phyloP scores from a whole-genome alignment of 1,140 invertebrate species.

The Triops cancriformis region DNA sequence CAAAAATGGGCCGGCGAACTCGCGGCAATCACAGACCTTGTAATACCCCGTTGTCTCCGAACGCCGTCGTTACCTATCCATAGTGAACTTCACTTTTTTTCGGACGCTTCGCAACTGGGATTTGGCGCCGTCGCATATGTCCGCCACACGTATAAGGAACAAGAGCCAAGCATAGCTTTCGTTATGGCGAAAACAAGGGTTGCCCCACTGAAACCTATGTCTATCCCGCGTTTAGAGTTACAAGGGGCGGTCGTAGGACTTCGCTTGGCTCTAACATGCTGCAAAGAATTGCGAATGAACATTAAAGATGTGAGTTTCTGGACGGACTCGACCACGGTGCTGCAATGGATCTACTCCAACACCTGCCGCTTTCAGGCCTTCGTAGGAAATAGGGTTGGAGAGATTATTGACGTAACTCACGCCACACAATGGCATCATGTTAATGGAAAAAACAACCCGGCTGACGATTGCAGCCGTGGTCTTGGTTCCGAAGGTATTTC shows the following conservation, averaged over 20 bases:
- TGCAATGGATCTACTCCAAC: slow-evolving; percentile 17
- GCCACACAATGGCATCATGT: slow-evolving; percentile 20
- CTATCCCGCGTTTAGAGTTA: slow-evolving; percentile 40
- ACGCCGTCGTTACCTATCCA: background rate
- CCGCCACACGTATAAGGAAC: background rate
- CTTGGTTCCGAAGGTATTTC: background rate
- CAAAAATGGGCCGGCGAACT: background rate
- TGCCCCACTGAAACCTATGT: slow-evolving; percentile 35
- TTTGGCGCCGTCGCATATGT: background rate
- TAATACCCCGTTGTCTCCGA: background rate
- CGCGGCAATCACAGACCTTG: background rate
- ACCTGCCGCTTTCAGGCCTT: slow-evolving; percentile 19
- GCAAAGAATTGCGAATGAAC: background rate
- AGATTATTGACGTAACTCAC: background rate
- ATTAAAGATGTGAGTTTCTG: slow-evolving; percentile 14
- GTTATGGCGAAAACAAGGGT: slow-evolving; percentile 35
- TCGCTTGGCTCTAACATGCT: slow-evolving; percentile 30
- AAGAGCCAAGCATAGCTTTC: background rate
- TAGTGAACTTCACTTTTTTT: background rate
- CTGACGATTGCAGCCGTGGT: slow-evolving; percentile 23
- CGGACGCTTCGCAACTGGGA: background rate
- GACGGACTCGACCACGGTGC: slow-evolving; percentile 23
- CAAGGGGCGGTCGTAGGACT: slow-evolving; percentile 38
- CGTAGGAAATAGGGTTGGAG: slow-evolving; percentile 25
- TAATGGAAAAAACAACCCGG: slow-evolving; percentile 19